Conservation (phyloP, 2,797 vertebrate species). For the Tamandua tetradactyla region DNA sequence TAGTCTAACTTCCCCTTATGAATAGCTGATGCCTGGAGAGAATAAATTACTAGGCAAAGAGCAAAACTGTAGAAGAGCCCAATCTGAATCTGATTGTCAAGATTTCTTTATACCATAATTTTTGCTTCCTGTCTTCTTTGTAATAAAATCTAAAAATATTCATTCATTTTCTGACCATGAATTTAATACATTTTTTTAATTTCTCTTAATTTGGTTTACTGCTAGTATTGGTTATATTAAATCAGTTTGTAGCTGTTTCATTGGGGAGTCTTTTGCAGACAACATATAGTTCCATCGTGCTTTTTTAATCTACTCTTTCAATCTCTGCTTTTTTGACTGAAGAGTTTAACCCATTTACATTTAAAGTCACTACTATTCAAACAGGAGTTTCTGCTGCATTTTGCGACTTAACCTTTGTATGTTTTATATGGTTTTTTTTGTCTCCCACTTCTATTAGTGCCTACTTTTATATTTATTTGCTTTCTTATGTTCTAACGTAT, state of each 20-base stretch:
- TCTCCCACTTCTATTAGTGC: too few relatives aligned
- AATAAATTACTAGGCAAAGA: not conserved
- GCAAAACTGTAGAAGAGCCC: not conserved
- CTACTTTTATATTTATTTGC: too few relatives aligned
- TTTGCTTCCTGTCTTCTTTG: not conserved
- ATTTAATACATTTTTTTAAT: not conserved
- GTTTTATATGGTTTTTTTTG: too few relatives aligned
- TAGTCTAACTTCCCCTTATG: not conserved
- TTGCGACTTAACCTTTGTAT: too few relatives aligned
- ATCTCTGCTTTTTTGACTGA: too few relatives aligned
- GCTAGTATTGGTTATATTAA: not conserved
- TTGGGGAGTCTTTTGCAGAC: too few relatives aligned
- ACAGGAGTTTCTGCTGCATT: too few relatives aligned
- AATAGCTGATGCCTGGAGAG: not conserved
- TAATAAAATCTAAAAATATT: not conserved
- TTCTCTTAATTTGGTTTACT: not conserved
- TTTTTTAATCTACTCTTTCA: too few relatives aligned
- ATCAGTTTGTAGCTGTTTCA: not conserved
- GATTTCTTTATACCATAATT: not conserved
- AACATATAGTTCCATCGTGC: too few relatives aligned
- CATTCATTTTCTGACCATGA: not conserved
- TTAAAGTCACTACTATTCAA: too few relatives aligned
- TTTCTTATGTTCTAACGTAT: too few relatives aligned
- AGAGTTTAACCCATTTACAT: too few relatives aligned
- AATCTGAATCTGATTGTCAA: not conserved